Percentiles rank a stretch among this genome's conserved stretches.
Conservation (phyloP, 2,797 vertebrate genomes). For the Peromyscus melanophrys region DNA sequence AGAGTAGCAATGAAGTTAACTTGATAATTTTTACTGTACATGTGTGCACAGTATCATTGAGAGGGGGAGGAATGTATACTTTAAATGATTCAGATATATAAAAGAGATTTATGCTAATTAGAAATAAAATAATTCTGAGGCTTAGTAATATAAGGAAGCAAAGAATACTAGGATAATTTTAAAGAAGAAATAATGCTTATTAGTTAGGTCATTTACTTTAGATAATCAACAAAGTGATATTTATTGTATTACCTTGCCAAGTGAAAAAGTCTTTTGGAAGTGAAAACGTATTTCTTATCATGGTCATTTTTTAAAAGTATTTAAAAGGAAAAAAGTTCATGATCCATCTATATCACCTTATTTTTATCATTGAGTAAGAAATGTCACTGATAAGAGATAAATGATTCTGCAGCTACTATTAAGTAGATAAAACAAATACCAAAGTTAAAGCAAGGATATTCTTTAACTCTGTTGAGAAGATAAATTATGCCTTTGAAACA, state of each 20-base stretch:
- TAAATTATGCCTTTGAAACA: constrained; percentile 64
- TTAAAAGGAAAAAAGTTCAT: neutral
- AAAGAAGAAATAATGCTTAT: neutral
- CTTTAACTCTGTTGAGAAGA: constrained; percentile 58
- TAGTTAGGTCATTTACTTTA: constrained; percentile 11
- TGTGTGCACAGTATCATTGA: no score
- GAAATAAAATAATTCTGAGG: neutral
- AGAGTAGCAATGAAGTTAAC: rapidly evolving
- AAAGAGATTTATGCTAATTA: neutral
- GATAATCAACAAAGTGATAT: neutral
- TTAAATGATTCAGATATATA: neutral
- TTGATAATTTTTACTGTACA: neutral
- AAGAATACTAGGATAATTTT: neutral
- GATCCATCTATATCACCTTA: neutral
- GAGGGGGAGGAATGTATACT: neutral
- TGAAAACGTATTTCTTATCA: neutral
- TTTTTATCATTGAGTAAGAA: constrained; percentile 43
- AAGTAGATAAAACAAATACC: constrained; percentile 43
- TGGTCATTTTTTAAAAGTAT: neutral
- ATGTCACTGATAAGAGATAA: constrained; percentile 31
- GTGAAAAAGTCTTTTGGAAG: neutral
- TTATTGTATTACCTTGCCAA: neutral
- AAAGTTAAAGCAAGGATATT: constrained; percentile 79
- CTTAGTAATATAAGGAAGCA: neutral
- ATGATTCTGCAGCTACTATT: neutral